Conservation (phyloP, 1,140 invertebrate genomes). For the Zelostemma sp. region DNA sequence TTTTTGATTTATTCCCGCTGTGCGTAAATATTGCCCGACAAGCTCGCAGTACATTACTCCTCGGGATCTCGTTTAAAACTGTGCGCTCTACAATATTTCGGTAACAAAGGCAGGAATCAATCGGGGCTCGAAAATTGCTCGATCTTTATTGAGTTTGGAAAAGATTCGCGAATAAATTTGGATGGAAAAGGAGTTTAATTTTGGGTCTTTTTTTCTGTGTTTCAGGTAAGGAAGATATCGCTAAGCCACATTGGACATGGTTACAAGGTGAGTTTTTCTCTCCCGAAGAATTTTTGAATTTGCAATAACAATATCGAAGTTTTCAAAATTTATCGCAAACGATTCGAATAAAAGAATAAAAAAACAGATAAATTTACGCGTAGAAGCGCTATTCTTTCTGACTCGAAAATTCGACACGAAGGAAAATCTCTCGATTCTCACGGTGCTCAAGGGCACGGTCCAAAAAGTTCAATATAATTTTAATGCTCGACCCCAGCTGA, state of each 20-base stretch:
- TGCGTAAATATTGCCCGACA: slow-evolving; percentile 40
- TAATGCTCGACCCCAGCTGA: slow-evolving; percentile 52
- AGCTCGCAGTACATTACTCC: slow-evolving; percentile 40
- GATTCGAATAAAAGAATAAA: no score
- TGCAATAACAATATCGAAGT: background rate
- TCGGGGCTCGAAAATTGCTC: slow-evolving; percentile 23
- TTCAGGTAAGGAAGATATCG: slow-evolving; percentile 70
- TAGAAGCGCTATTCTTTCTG: background rate
- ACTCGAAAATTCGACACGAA: slow-evolving; percentile 1
- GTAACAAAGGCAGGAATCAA: slow-evolving; percentile 10
- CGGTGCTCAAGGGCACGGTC: slow-evolving; percentile 40
- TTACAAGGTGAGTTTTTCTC: slow-evolving; percentile 69
- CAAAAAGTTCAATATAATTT: slow-evolving; percentile 55
- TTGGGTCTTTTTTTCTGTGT: slow-evolving; percentile 40
- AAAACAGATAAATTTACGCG: no score
- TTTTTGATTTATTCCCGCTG: slow-evolving; percentile 45
- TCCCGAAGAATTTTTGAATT: slow-evolving; percentile 19
- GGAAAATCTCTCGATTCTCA: slow-evolving; percentile 38
- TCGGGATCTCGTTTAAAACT: slow-evolving; percentile 23
- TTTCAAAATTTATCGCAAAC: no score
- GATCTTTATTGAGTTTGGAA: slow-evolving; percentile 7
- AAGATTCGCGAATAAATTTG: background rate
- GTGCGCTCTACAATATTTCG: slow-evolving; percentile 11
- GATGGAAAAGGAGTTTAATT: background rate
- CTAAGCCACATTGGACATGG: slow-evolving; percentile 69